Conservation (phyloP, 2,113 vertebrate genomes). For the Catharus fuscescens region DNA sequence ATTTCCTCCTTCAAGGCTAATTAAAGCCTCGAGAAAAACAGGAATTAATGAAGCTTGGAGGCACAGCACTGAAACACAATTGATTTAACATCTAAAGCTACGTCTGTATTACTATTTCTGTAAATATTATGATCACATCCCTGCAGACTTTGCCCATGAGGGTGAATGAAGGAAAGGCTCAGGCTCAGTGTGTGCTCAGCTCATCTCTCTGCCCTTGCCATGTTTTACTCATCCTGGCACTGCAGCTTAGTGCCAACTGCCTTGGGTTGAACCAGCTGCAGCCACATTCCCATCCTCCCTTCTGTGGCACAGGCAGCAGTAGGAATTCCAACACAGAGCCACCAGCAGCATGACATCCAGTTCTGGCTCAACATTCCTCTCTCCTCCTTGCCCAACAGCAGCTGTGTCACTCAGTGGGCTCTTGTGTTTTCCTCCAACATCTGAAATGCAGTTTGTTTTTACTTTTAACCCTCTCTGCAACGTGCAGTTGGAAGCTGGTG, state of each 20-base stretch:
- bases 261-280: background rate
- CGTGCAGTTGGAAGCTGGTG: background rate
- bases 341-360: background rate
- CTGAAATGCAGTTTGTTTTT: background rate
- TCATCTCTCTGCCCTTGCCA: accelerated
- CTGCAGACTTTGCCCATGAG: background rate
- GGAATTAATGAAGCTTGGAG: background rate
- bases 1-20: background rate
- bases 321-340: accelerated
- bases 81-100: background rate
- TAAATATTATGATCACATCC: background rate
- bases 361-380: background rate
- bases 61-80: background rate
- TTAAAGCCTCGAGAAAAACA: background rate
- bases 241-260: accelerated
- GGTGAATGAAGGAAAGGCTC: background rate
- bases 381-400: background rate
- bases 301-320: background rate
- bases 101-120: background rate
- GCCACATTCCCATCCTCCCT: background rate
- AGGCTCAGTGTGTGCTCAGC: background rate
- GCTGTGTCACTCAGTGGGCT: background rate
- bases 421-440: background rate
- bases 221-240: background rate
- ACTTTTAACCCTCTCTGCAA: slow-evolving; percentile 7